phyloP scores from a whole-genome alignment of 2,113 vertebrate genomes.

The Todiramphus saurophagus region DNA sequence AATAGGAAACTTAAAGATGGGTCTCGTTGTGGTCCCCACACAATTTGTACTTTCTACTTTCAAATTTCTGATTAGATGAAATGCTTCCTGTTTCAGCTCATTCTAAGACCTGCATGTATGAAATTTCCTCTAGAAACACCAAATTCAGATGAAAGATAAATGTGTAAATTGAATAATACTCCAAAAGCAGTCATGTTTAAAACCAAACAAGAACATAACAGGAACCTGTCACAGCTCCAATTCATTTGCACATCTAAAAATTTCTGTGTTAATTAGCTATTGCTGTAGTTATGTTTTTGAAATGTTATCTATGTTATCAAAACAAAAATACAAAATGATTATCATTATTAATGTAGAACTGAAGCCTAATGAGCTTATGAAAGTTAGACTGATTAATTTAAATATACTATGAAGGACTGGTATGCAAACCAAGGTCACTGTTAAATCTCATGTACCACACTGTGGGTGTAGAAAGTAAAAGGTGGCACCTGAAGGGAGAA shows the following conservation, averaged over 20 bases:
- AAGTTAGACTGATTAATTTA: conserved; percentile 50
- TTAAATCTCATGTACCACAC: too few species aligned
- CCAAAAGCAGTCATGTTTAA: not conserved
- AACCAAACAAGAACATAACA: not conserved
- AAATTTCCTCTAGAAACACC: not conserved
- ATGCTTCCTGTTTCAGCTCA: not conserved
- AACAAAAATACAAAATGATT: conserved; percentile 40
- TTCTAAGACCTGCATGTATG: not conserved
- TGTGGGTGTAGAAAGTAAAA: too few species aligned
- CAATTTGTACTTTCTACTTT: not conserved
- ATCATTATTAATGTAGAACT: conserved; percentile 13
- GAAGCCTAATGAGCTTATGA: not conserved
- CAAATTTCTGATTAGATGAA: not conserved
- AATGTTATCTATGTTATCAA: conserved; percentile 37
- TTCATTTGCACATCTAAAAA: not conserved
- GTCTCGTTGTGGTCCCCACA: not conserved
- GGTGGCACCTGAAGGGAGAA: too few species aligned
- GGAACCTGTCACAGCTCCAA: not conserved
- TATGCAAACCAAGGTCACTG: too few species aligned
- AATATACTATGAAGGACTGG: not conserved
- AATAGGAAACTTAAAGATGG: not conserved
- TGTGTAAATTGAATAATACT: not conserved
- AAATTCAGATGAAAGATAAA: not conserved
- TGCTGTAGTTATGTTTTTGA: not conserved
- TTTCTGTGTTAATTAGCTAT: not conserved